These are phyloP conservation scores for Aporophyla lueneburgensis DNA, from an alignment of 2,888 invertebrate genomes.

Conservation along the genomic window DNA sequence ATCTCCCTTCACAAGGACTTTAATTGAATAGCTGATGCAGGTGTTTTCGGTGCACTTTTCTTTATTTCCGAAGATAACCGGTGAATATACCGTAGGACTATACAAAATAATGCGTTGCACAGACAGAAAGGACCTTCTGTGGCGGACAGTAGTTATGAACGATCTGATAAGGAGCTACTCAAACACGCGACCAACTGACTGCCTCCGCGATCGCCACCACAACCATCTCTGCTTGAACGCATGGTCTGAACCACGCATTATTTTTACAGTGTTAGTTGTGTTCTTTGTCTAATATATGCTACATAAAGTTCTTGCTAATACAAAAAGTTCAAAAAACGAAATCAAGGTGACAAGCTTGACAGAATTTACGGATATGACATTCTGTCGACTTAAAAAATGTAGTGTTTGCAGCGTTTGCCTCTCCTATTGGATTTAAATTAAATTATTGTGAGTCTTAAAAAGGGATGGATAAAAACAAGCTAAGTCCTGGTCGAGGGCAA, in stretches of 20 bases:
- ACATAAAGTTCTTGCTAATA: conserved; percentile 1
- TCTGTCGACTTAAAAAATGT: conserved; percentile 3
- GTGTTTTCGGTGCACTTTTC: no score
- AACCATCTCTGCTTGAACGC: not conserved
- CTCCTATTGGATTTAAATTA: not conserved
- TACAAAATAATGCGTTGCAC: no score
- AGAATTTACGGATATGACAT: not conserved
- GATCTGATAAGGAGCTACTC: no score
- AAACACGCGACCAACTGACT: no score
- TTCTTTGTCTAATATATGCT: not conserved
- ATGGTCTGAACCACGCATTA: not conserved
- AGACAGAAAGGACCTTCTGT: no score
- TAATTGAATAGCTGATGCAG: no score
- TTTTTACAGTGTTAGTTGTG: not conserved
- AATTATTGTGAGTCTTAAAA: conserved; percentile 1
- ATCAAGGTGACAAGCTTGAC: not conserved
- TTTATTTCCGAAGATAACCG: no score
- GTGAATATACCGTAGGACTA: no score
- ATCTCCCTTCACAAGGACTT: no score
- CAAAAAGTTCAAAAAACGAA: conserved; percentile 22
- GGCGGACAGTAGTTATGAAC: no score
- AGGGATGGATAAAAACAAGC: not conserved
- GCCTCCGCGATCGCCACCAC: not conserved
- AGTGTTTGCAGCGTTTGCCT: not conserved
- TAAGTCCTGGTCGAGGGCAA: not conserved